phyloP scores from a whole-genome alignment of 1,140 invertebrate genomes.

The Gonatopus flavifemur region DNA sequence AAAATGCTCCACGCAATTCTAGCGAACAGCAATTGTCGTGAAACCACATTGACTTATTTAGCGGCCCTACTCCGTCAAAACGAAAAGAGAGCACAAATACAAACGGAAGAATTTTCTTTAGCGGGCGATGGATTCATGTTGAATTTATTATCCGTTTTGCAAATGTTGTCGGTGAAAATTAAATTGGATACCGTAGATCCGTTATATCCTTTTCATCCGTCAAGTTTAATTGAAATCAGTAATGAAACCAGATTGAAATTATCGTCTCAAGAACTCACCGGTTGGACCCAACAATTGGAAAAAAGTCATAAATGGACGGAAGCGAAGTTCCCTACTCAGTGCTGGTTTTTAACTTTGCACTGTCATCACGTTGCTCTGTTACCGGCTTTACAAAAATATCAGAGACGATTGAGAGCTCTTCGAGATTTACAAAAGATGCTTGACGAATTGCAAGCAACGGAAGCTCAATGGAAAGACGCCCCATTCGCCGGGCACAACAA shows the following conservation, averaged over 20 bases:
- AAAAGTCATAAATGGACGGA: conserved; percentile 68
- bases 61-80: conserved; percentile 76
- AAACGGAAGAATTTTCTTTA: conserved; percentile 81
- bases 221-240: conserved; percentile 73
- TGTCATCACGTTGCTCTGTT: conserved; percentile 89
- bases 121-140: conserved; percentile 94
- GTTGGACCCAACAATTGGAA: conserved; percentile 70
- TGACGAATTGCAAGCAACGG: conserved; percentile 80
- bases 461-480: conserved; percentile 80
- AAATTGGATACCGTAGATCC: conserved; percentile 83
- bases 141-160: conserved; percentile 87
- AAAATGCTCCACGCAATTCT: conserved; percentile 83
- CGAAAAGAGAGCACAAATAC: conserved; percentile 85
- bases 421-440: conserved; percentile 89
- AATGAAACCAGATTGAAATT: conserved; percentile 86
- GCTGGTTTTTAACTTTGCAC: conserved; percentile 94
- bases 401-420: conserved; percentile 77
- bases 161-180: conserved; percentile 83
- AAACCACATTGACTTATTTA: conserved; percentile 77
- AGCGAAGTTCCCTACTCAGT: conserved; percentile 91
- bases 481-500: conserved; percentile 79
- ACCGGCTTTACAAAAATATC: conserved; percentile 86
- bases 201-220: conserved; percentile 84
- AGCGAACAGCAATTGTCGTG: conserved; percentile 74
- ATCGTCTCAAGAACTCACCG: conserved; percentile 75